Conservation (phyloP, 2,888 invertebrate genomes). For the Chironomus riparius region DNA sequence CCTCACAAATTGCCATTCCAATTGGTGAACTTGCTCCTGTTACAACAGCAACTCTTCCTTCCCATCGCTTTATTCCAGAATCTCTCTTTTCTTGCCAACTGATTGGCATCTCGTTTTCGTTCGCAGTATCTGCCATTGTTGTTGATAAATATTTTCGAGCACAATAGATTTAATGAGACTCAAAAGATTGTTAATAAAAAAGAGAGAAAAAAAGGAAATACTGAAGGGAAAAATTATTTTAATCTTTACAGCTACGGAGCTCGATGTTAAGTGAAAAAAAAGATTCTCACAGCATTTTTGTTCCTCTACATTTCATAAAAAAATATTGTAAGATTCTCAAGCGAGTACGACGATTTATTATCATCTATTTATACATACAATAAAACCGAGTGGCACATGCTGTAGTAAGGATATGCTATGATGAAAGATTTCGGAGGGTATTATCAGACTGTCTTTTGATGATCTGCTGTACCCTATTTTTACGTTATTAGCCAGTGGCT, state of each 20-base stretch:
- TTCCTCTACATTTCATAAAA: not conserved
- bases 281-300: not conserved
- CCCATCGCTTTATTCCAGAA: not conserved
- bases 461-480: too few species aligned
- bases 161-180: too few species aligned
- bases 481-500: too few species aligned
- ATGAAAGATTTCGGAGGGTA: not conserved
- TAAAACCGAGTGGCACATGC: too few species aligned
- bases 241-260: not conserved
- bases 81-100: not conserved
- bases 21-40: not conserved
- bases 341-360: not conserved
- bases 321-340: not conserved
- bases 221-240: not conserved
- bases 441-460: too few species aligned
- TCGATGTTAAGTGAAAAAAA: not conserved
- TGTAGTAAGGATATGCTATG: not conserved
- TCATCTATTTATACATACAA: not conserved
- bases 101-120: not conserved
- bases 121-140: not conserved
- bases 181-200: not conserved
- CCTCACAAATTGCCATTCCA: conserved; percentile 3
- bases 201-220: not conserved
- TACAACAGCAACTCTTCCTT: conserved; percentile 15
- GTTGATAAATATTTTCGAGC: too few species aligned